phyloP scores from a whole-genome alignment of 2,113 vertebrate genomes.

The Aegypius monachus region DNA sequence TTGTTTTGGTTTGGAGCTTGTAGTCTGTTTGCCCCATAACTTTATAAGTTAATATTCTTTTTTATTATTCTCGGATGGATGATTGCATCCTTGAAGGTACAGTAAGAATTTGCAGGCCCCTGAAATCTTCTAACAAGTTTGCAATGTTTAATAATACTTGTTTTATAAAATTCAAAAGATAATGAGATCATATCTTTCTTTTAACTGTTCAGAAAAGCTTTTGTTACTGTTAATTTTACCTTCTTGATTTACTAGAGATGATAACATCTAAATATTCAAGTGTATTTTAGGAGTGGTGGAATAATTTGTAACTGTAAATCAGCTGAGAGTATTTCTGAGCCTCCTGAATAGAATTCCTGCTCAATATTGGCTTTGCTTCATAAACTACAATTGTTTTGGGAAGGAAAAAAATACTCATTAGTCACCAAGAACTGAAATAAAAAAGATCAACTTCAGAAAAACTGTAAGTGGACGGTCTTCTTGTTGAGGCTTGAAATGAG shows the following conservation, averaged over 20 bases:
- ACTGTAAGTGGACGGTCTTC: not conserved
- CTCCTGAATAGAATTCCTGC: not conserved
- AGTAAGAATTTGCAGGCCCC: slow-evolving; percentile 17
- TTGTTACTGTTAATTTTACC: slow-evolving; percentile 42
- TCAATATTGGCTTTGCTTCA: not conserved
- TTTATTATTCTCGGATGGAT: slow-evolving; percentile 1
- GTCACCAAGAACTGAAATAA: not conserved
- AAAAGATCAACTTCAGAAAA: not conserved
- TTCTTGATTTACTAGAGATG: slow-evolving; percentile 7
- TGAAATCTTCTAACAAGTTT: not conserved
- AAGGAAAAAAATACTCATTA: not conserved
- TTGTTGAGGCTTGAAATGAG: not conserved
- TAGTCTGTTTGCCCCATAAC: not conserved
- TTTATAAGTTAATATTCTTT: slow-evolving; percentile 6
- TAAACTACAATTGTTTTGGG: not conserved
- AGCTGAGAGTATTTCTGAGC: slow-evolving; percentile 22
- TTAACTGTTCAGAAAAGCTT: not conserved
- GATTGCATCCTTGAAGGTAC: not conserved
- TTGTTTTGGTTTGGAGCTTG: not conserved
- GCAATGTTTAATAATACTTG: slow-evolving; percentile 46
- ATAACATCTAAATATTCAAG: slow-evolving; percentile 14
- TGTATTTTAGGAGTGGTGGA: not conserved
- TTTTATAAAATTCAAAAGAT: slow-evolving; percentile 23
- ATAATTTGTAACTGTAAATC: slow-evolving; percentile 12
- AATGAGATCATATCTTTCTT: not conserved